Evolutionary conservation across 2,113 vertebrate genomes (phyloP), one percentile per base, ranked within the genome.

Genomic region (Amblyopsis rosae): DNA sequence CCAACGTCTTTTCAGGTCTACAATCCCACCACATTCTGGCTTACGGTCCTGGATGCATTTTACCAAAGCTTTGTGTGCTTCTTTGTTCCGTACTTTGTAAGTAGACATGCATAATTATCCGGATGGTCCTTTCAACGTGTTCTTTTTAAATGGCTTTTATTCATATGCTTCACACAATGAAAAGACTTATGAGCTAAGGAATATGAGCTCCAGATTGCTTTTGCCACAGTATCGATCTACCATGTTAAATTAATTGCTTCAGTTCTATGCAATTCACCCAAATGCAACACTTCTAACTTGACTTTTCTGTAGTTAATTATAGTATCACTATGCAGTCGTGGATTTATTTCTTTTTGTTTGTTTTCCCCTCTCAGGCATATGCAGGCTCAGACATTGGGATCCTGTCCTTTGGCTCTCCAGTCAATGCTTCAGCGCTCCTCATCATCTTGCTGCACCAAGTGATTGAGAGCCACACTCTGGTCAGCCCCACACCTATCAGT

Each of bases 41-140:
- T 96, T 58, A 91, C 92, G 6, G 89, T 98, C 80, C 9, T 93
- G 67, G 97, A 98, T 76, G 96, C 95, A 0, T 95, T 96, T 78
- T 98, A 98, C 85, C 97, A 99, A 85, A 98, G 97, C 65, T 93
- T 98, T 0, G 1, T 95, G 75, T 98, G 96, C 78, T 98, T 98
- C 91, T 98, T 98, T 13, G 74, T 99, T 19, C 96, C 97, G 15
- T 98, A 98, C 69, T 92, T 94, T 83, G 97, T 99, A 88, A 96
- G 96, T 85, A 56, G 9, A 16, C 46, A 35, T 8, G 1, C 51
- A 54, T 54, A n/a, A n/a, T 15, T 7, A 54, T 13, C n/a, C 6
- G 12, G 10, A 12, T 13, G 9, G 3, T 50, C 4, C 49, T 13
- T 12, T 50, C 49, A 50, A 50, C 3, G 10, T 9, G 48, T 50